These are phyloP conservation scores for Exocentrus adspersus DNA, from an alignment of 2,888 invertebrate species.

Conservation along the genomic window DNA sequence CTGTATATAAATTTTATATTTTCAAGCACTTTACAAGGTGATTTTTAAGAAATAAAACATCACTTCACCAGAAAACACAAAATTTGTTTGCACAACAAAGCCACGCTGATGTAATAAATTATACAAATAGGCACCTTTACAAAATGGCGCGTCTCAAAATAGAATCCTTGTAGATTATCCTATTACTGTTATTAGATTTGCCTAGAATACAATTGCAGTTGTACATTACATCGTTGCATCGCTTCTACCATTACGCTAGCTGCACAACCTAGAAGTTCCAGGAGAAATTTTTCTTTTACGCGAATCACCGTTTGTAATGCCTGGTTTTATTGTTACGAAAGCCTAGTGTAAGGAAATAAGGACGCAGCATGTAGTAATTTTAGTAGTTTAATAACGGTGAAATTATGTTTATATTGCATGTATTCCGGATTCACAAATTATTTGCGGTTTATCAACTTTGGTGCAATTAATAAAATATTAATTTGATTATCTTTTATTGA, in stretches of 20 bases:
- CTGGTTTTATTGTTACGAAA: no score
- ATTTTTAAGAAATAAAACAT: background rate
- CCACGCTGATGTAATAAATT: background rate
- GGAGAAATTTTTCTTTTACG: background rate
- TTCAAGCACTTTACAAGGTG: background rate
- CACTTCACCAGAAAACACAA: background rate
- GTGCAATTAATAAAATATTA: no score
- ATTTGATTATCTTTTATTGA: background rate
- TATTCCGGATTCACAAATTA: no score
- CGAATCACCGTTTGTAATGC: background rate
- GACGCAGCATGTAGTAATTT: no score
- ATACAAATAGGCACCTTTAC: background rate
- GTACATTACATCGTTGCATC: conserved; percentile 15
- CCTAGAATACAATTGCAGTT: conserved; percentile 22
- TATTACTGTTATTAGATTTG: conserved; percentile 28
- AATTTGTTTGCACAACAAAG: background rate
- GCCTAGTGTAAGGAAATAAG: no score
- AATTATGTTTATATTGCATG: no score
- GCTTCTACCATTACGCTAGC: background rate
- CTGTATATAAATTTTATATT: background rate
- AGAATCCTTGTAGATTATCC: conserved; percentile 10
- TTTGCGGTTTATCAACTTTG: no score
- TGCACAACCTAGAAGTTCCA: background rate
- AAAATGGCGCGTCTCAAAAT: background rate
- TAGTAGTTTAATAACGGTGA: no score